Conservation (phyloP, 2,113 vertebrate genomes). For the Cyrtonyx montezumae region DNA sequence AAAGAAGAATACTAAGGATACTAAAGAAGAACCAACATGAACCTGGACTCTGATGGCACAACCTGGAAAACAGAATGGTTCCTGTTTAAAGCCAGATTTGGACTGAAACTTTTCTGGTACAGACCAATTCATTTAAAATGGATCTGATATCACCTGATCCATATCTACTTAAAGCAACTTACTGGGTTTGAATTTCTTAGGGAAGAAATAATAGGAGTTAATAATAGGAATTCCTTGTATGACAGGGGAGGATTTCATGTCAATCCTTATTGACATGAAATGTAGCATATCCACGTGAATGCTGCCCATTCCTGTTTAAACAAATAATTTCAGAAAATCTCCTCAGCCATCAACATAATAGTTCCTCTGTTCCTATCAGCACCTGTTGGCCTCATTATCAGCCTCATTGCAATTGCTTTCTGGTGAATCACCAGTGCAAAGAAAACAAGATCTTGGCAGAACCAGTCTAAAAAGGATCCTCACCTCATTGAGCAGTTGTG, state of each 20-base stretch:
- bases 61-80: background rate
- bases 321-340: background rate
- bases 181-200: background rate
- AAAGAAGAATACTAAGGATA: background rate
- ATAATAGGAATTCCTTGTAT: background rate
- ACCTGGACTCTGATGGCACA: background rate
- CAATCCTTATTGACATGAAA: background rate
- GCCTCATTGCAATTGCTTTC: background rate
- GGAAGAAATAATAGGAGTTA: background rate
- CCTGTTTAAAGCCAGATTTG: background rate
- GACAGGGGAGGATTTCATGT: background rate
- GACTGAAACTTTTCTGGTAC: background rate
- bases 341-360: background rate
- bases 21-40: background rate
- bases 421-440: slow-evolving; percentile 3
- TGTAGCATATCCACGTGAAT: background rate
- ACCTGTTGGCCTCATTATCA: background rate
- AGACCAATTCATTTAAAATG: background rate
- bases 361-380: background rate
- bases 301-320: background rate
- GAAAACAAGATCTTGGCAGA: background rate
- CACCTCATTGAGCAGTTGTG: background rate
- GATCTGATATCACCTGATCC: background rate
- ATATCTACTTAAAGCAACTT: background rate
- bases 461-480: background rate